These are phyloP conservation scores for Ictalurus punctatus DNA, from an alignment of 2,113 vertebrate species.

Conservation along the genomic window DNA sequence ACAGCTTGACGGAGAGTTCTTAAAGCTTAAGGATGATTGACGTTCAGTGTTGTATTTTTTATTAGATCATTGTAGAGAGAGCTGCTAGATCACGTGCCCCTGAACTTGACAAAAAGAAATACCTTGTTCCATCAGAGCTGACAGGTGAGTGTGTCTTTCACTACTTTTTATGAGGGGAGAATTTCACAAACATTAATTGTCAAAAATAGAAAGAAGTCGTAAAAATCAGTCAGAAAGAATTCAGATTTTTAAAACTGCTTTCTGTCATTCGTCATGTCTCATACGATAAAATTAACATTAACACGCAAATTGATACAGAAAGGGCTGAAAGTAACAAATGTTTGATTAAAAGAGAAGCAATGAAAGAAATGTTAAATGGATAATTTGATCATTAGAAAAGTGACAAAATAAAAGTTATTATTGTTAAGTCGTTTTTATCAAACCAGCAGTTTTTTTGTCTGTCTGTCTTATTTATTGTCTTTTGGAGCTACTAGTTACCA, in stretches of 20 bases:
- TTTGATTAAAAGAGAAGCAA: too few species aligned
- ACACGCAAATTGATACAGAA: not conserved
- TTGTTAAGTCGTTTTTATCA: not conserved
- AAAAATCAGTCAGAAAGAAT: not conserved
- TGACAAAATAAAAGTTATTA: not conserved
- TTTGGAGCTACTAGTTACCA: too few species aligned
- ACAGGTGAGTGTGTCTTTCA: conserved; percentile 77
- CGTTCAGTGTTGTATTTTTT: not conserved
- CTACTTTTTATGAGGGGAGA: not conserved
- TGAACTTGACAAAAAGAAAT: conserved; percentile 97
- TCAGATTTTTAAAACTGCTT: not conserved
- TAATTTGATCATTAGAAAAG: too few species aligned
- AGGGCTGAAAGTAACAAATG: too few species aligned
- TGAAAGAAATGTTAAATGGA: too few species aligned
- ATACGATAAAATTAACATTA: not conserved
- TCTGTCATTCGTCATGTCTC: not conserved
- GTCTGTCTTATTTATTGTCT: not conserved
- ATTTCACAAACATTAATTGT: not conserved
- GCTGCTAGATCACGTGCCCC: conserved; percentile 90
- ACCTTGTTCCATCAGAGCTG: conserved; percentile 93
- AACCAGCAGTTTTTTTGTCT: not conserved
- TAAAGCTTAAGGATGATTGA: not conserved
- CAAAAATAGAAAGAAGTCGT: not conserved
- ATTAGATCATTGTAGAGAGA: conserved; percentile 93
- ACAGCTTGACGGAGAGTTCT: not conserved